Evolutionary conservation across 2,113 vertebrate species (phyloP).

Genomic region (Misgurnus mizolepis): DNA sequence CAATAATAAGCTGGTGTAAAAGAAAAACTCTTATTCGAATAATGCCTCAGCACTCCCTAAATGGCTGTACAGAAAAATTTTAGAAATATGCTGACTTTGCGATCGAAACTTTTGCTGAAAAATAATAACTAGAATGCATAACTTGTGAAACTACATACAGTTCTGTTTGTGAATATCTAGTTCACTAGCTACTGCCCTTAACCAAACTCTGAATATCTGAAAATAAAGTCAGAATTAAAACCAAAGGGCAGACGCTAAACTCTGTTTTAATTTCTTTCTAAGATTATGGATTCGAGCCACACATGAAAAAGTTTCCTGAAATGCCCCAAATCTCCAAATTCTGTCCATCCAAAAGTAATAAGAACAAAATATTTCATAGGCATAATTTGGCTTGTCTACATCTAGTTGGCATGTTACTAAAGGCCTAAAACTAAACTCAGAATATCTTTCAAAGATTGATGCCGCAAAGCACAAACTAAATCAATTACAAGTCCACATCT

Average conservation of each 20-base stretch:
- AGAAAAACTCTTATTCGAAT: not conserved
- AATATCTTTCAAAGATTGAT: not conserved
- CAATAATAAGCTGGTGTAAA: not conserved
- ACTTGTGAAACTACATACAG: too few species aligned
- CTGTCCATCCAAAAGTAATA: not conserved
- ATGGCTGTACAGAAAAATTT: not conserved
- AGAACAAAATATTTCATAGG: not conserved
- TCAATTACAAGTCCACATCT: not conserved
- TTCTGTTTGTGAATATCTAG: not conserved
- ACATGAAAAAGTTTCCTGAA: conserved; percentile 14
- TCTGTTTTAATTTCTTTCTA: not conserved
- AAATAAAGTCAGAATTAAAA: not conserved
- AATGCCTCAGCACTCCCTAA: not conserved
- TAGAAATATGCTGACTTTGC: not conserved
- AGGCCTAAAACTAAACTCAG: not conserved
- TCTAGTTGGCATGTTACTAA: not conserved
- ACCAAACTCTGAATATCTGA: not conserved
- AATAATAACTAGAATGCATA: too few species aligned
- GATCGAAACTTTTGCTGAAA: not conserved
- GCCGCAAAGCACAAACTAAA: not conserved
- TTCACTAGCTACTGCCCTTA: not conserved
- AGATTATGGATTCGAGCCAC: not conserved
- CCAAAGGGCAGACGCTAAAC: not conserved
- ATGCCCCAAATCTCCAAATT: not conserved
- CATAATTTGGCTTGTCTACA: not conserved